Evolutionary conservation across 2,888 invertebrate species (phyloP).

Genomic region (Acleris literana): DNA sequence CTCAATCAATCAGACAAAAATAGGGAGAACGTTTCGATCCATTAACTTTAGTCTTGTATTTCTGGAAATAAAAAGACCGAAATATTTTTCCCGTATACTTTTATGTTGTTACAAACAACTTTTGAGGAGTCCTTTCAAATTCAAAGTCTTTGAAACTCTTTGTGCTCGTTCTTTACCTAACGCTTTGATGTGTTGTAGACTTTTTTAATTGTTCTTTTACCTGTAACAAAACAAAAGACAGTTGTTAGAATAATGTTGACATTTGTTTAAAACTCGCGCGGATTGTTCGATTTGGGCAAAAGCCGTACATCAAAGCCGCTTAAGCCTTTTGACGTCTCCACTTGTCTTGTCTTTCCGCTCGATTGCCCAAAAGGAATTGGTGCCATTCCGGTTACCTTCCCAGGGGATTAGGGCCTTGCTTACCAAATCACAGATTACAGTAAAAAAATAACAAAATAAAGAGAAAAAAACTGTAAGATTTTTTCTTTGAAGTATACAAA

Average conservation of each 20-base stretch:
- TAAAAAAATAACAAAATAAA: too few species aligned
- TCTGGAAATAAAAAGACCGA: too few species aligned
- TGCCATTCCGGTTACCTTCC: slow-evolving; percentile 13
- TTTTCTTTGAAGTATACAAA: too few species aligned
- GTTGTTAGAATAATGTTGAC: slow-evolving; percentile 11
- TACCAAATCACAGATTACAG: slow-evolving; percentile 1
- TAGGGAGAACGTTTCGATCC: background rate
- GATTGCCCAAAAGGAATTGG: slow-evolving; percentile 25
- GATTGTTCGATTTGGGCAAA: slow-evolving; percentile 2
- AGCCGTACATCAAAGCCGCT: slow-evolving; percentile 17
- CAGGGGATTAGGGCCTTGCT: background rate
- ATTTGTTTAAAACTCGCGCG: background rate
- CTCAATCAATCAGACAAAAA: background rate
- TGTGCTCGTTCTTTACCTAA: slow-evolving; percentile 7
- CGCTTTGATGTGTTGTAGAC: slow-evolving; percentile 13
- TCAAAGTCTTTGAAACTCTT: too few species aligned
- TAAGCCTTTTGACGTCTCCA: slow-evolving; percentile 7
- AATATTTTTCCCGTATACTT: too few species aligned
- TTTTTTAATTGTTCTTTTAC: slow-evolving; percentile 16
- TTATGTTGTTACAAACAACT: too few species aligned
- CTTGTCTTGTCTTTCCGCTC: slow-evolving; percentile 25
- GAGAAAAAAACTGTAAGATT: too few species aligned
- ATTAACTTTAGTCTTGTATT: background rate
- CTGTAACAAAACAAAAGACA: slow-evolving; percentile 20
- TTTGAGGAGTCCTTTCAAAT: too few species aligned